Conservation (phyloP, 2,888 invertebrate species). For the Clepsis dumicolana region DNA sequence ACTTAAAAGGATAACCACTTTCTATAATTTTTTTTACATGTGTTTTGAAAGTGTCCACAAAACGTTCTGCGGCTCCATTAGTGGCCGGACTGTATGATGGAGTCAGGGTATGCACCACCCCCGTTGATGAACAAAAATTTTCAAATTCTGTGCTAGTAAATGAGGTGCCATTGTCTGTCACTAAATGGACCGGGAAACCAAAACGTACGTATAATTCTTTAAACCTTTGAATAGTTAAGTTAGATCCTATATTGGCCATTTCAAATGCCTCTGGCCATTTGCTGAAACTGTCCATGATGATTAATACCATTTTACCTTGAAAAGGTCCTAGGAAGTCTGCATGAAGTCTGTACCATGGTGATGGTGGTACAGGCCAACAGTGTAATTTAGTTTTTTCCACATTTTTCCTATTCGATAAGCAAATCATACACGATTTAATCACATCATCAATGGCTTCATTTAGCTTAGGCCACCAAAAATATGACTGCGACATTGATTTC, state of each 20-base stretch:
- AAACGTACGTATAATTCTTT: too few relatives aligned
- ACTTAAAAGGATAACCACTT: too few relatives aligned
- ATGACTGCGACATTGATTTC: constrained; percentile 1
- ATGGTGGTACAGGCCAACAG: constrained; percentile 2
- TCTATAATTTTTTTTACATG: background rate
- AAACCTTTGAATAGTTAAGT: too few relatives aligned
- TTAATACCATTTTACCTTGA: too few relatives aligned
- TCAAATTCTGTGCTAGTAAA: too few relatives aligned
- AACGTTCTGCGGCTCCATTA: background rate
- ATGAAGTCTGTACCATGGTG: background rate
- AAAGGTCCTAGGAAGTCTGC: too few relatives aligned
- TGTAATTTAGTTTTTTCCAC: background rate
- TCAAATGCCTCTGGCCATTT: too few relatives aligned
- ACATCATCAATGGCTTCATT: background rate
- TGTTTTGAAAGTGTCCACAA: background rate
- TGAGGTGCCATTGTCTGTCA: too few relatives aligned
- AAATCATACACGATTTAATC: background rate
- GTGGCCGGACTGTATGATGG: background rate
- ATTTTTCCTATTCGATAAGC: background rate
- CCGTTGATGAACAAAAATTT: background rate
- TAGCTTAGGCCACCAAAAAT: constrained; percentile 8
- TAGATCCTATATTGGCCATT: too few relatives aligned
- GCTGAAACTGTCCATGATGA: too few relatives aligned
- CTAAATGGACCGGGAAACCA: too few relatives aligned
- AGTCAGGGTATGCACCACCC: background rate